These are phyloP conservation scores for Macquaria ambigua DNA, from an alignment of 2,113 vertebrate species.

Conservation along the genomic window DNA sequence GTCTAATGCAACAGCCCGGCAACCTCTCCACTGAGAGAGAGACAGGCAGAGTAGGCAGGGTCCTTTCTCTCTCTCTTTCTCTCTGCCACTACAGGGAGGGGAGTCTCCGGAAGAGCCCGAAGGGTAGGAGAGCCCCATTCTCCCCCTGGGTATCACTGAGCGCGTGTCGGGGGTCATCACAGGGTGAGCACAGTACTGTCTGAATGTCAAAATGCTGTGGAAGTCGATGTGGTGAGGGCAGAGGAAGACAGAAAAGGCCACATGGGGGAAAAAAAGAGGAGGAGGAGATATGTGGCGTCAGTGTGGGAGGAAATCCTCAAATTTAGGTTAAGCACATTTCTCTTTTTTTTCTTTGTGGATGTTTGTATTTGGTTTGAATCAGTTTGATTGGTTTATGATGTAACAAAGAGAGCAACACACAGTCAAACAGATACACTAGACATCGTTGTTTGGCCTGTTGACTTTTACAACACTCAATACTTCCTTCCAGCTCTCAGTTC, in stretches of 20 bases:
- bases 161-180: conserved; percentile 53
- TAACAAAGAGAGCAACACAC: conserved; percentile 22
- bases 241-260: conserved; percentile 42
- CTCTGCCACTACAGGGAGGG: conserved; percentile 39
- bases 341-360: conserved; percentile 15
- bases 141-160: conserved; percentile 34
- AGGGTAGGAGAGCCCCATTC: conserved; percentile 49
- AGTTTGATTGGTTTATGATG: conserved; percentile 41
- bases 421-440: background rate
- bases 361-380: conserved; percentile 40
- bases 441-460: conserved; percentile 22
- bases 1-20: conserved; percentile 71
- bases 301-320: conserved; percentile 61
- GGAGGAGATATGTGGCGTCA: conserved; percentile 52
- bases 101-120: conserved; percentile 46
- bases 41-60: background rate
- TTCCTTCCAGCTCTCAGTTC: conserved; percentile 13
- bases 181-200: conserved; percentile 32
- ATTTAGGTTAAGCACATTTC: conserved; percentile 51
- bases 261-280: conserved; percentile 15
- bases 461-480: conserved; percentile 20
- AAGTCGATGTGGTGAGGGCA: conserved; percentile 38
- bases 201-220: conserved; percentile 57
- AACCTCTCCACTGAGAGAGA: conserved; percentile 56
- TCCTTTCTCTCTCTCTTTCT: background rate